These are phyloP conservation scores for Gila orcuttii DNA, from an alignment of 2,113 vertebrate species.

Conservation along the genomic window DNA sequence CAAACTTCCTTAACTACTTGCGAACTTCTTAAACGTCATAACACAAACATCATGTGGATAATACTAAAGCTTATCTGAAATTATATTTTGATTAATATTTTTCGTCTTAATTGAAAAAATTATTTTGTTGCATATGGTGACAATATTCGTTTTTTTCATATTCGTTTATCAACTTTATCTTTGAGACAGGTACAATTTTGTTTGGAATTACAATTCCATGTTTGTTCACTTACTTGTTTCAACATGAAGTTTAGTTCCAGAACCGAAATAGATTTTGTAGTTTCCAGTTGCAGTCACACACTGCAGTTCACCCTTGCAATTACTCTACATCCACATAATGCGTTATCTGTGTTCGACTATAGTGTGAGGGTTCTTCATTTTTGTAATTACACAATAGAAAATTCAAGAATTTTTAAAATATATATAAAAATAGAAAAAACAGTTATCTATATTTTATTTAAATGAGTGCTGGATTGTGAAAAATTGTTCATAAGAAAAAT, in stretches of 20 bases:
- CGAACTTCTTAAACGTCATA: neutral
- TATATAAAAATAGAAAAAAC: neutral
- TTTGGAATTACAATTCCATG: neutral
- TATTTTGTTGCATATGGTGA: no score
- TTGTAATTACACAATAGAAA: neutral
- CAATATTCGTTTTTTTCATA: no score
- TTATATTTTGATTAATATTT: neutral
- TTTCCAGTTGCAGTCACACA: conserved; percentile 52
- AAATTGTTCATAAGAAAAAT: neutral
- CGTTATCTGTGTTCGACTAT: no score
- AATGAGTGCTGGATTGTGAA: neutral
- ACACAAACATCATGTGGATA: neutral
- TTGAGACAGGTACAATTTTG: neutral
- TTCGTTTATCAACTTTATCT: no score
- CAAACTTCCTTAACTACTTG: neutral
- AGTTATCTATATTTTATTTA: neutral
- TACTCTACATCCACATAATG: conserved; percentile 22
- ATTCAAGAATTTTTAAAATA: neutral
- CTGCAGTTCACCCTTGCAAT: conserved; percentile 17
- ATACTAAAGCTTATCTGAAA: neutral
- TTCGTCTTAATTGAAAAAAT: no score
- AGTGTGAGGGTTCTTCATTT: neutral
- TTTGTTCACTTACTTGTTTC: conserved; percentile 57
- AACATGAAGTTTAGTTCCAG: conserved; percentile 57
- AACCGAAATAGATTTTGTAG: conserved; percentile 49